phyloP scores from a whole-genome alignment of 1,140 invertebrate genomes.

The Aricia agestis region DNA sequence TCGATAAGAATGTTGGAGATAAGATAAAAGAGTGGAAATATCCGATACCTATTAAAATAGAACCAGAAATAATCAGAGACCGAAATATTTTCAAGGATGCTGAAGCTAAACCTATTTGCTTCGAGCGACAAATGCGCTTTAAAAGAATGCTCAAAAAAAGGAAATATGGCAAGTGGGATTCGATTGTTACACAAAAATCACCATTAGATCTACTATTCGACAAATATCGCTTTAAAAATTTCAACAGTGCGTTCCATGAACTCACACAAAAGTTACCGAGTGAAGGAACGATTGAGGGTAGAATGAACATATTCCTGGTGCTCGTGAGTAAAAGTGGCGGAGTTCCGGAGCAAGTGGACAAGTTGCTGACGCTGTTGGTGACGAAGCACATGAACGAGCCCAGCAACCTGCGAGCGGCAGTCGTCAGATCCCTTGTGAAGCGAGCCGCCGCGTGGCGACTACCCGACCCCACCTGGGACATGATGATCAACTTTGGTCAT shows the following conservation, averaged over 20 bases:
- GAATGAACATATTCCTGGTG: constrained; percentile 50
- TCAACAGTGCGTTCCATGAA: constrained; percentile 44
- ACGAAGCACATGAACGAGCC: constrained; percentile 46
- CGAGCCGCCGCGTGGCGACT: constrained; percentile 46
- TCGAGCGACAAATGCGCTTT: neutral
- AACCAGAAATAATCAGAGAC: neutral
- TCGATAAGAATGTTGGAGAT: constrained; percentile 37
- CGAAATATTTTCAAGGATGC: constrained; percentile 33
- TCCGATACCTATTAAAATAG: constrained; percentile 23
- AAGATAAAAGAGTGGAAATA: constrained; percentile 43
- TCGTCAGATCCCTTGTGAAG: constrained; percentile 50
- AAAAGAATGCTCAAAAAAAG: neutral
- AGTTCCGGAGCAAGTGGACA: constrained; percentile 34
- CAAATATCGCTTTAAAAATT: constrained; percentile 45
- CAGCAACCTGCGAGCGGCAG: constrained; percentile 39
- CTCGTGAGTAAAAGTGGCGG: constrained; percentile 56
- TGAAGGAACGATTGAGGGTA: constrained; percentile 39
- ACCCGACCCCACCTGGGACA: constrained; percentile 39
- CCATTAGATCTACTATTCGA: constrained; percentile 43
- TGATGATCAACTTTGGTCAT: constrained; percentile 40
- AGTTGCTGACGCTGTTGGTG: constrained; percentile 39
- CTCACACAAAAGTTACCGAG: constrained; percentile 35
- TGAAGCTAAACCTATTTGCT: constrained; percentile 21
- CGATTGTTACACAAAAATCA: constrained; percentile 15
- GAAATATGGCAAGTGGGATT: constrained; percentile 18